phyloP scores from a whole-genome alignment of 2,888 invertebrate species.

The Barypeithes pellucidus region DNA sequence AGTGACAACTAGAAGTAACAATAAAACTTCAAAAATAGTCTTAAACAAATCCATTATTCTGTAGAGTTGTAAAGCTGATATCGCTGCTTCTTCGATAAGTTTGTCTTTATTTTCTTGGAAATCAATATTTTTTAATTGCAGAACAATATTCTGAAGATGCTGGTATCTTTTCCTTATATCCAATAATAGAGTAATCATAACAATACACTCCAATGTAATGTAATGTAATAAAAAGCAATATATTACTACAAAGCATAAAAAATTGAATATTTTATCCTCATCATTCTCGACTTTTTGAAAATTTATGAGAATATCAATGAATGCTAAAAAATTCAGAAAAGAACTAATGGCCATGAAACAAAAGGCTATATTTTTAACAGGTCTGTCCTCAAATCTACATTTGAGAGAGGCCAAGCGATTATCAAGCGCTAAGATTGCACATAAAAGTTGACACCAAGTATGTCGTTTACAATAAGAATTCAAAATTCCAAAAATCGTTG shows the following conservation, averaged over 20 bases:
- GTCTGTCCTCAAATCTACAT: background rate
- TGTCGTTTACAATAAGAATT: background rate
- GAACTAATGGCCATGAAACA: background rate
- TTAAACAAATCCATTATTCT: background rate
- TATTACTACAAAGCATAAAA: background rate
- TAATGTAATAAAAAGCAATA: background rate
- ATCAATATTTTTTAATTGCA: no score
- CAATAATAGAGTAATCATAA: no score
- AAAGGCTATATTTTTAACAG: background rate
- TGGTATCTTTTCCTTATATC: no score
- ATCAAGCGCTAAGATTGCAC: background rate
- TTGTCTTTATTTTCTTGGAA: no score
- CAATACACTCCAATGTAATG: background rate
- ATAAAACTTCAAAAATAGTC: background rate
- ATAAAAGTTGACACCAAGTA: background rate
- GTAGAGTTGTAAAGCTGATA: background rate
- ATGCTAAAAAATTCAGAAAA: background rate
- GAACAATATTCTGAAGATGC: no score
- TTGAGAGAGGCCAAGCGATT: background rate
- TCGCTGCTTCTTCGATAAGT: background rate
- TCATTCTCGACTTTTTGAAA: background rate
- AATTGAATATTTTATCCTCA: background rate
- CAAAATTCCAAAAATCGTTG: background rate
- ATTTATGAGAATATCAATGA: no score
- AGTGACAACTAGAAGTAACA: background rate